Evolutionary conservation across 2,113 vertebrate species (phyloP).

Genomic region (Pampusana beccarii): DNA sequence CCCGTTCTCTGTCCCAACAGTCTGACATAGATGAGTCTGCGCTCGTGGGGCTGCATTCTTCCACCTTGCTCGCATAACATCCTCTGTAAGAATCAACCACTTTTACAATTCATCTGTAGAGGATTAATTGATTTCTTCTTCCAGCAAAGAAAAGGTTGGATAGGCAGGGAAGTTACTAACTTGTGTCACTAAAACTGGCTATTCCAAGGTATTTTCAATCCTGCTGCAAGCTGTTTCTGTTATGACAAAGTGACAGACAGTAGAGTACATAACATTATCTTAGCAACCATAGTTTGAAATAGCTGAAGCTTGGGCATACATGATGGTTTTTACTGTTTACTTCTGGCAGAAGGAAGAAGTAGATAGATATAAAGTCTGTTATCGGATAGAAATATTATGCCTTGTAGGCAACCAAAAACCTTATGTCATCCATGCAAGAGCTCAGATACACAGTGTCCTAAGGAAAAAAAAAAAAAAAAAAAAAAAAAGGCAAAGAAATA

Average conservation of each 20-base stretch:
- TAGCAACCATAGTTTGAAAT: background rate
- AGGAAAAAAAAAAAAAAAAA: background rate
- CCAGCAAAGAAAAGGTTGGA: background rate
- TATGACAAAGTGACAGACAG: background rate
- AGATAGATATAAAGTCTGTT: background rate
- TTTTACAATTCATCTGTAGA: background rate
- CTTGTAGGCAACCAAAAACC: background rate
- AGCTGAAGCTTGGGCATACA: background rate
- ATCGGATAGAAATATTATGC: background rate
- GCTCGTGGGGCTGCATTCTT: background rate
- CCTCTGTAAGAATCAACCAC: background rate
- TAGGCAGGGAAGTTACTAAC: background rate
- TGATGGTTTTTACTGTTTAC: background rate
- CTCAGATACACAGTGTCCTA: background rate
- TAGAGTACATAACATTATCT: background rate
- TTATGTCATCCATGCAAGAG: background rate
- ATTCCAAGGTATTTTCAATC: background rate
- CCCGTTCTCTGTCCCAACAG: background rate
- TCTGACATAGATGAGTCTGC: background rate
- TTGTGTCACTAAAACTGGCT: background rate
- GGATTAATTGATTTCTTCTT: background rate
- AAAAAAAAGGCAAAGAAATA: background rate
- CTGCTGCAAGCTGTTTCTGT: background rate
- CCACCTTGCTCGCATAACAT: background rate
- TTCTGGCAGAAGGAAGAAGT: background rate